Base-by-base conservation (phyloP, 2,888 invertebrate genomes). In the Tridacna crocea region DNA sequence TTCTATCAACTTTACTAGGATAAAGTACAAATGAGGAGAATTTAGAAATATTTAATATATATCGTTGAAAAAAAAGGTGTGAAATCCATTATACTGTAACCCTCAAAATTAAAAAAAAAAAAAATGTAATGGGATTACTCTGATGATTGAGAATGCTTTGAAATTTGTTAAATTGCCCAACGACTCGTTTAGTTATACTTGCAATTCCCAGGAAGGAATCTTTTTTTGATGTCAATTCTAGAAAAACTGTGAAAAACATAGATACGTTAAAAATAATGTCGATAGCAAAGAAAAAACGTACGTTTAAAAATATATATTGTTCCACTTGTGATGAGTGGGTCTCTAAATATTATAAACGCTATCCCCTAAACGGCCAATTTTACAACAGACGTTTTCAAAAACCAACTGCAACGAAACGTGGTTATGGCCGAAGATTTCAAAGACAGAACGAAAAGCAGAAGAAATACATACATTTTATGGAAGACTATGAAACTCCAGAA, bases 81-180 rank as follows among this genome's bases (percentile, higher is more conserved):
- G 51, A 51, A 19, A 36, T 70, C 22, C 47, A 46, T 51, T 47
- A 22, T 24, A 46, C 70, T 19, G 70, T 70, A 15, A 48, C 70
- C 22, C 26, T 70, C 12, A 51, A 51, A 24, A 70, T 70, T n/a
- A n/a, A n/a, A n/a, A 22, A 51, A 70, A 70, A 48, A 70, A 70
- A 70, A 70, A n/a, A 17, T 24, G 26, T 15, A 36, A 70, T 48
- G 70, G 51, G 22, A 70, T 46, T 22, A 46, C 70, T 24, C 15
- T 70, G 3, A 70, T 70, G 70, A 70, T 70, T 12, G 48, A 26
- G 13, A 70, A 48, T 24, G 70, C 70, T 51, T 70, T 51, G 8
- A 70, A 70, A 70, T 70, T 24, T 70, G 70, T 70, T 12, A 70
- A 47, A 36, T 15, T 70, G 15, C 12, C 47, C 24, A n/a, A 70